Percentiles rank a stretch among this genome's conserved stretches.
phyloP scores from a whole-genome alignment of 2,113 vertebrate genomes.

The Notechis scutatus region DNA sequence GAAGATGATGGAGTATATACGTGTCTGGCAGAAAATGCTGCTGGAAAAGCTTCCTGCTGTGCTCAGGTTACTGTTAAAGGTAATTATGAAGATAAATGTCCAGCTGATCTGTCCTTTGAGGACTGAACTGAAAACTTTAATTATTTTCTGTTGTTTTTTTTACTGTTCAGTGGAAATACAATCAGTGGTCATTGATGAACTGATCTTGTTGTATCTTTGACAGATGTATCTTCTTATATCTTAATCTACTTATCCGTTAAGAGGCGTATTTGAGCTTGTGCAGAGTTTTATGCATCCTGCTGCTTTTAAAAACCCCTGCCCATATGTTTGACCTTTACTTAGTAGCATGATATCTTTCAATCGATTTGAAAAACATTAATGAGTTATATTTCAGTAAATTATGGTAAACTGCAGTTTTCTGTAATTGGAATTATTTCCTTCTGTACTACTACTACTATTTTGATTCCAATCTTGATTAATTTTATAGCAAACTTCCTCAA shows the following conservation, averaged over 20 bases:
- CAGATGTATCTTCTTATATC: background rate
- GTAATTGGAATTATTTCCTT: background rate
- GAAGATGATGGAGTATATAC: constrained; percentile 79
- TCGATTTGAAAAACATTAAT: background rate
- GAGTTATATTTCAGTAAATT: background rate
- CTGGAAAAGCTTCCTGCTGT: constrained; percentile 74
- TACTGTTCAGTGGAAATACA: background rate
- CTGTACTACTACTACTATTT: too few species aligned
- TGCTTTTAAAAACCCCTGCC: background rate
- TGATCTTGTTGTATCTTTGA: background rate
- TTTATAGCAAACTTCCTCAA: background rate
- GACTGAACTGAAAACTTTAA: background rate
- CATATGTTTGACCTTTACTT: background rate
- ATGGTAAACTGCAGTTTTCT: background rate
- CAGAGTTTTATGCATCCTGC: background rate
- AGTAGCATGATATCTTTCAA: background rate
- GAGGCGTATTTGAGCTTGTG: background rate
- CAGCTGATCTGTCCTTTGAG: background rate
- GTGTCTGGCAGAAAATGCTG: constrained; percentile 77
- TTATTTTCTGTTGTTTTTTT: background rate
- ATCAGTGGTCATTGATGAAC: background rate
- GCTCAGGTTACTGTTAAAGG: constrained; percentile 78
- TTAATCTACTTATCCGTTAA: background rate
- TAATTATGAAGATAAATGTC: constrained; percentile 50
- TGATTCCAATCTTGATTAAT: background rate